These are phyloP conservation scores for Ephialtes manifestator DNA, from an alignment of 2,888 invertebrate species.

Conservation along the genomic window DNA sequence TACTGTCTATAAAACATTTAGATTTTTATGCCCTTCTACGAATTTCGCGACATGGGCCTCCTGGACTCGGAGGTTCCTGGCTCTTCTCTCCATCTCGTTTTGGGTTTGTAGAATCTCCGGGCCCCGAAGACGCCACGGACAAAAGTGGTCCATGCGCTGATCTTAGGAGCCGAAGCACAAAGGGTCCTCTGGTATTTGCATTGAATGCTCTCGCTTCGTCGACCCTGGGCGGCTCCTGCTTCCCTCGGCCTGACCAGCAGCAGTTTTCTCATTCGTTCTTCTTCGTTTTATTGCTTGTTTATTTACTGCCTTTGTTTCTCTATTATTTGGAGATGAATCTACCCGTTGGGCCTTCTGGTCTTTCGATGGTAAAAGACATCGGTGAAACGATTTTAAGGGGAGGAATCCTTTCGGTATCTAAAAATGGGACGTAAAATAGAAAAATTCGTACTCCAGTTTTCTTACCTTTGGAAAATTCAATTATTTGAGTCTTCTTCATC, in stretches of 20 bases:
- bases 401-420: not conserved
- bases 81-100: not conserved
- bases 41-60: constrained; percentile 12
- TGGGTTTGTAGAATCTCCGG: constrained; percentile 12
- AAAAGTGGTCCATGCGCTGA: constrained; percentile 35
- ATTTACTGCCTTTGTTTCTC: constrained; percentile 30
- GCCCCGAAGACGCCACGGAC: constrained; percentile 29
- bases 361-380: not conserved
- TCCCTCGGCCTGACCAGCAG: not conserved
- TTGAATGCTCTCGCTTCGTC: constrained; percentile 67
- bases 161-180: constrained; percentile 64
- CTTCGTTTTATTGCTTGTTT: constrained; percentile 1
- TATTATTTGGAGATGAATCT: constrained; percentile 13
- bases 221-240: constrained; percentile 19
- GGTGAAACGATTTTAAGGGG: too few species aligned
- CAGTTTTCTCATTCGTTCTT: constrained; percentile 17
- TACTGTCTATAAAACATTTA: constrained; percentile 10
- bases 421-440: not conserved
- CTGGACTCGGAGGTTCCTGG: not conserved
- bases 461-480: not conserved
- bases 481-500: not conserved
- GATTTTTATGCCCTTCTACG: constrained; percentile 26
- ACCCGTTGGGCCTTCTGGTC: not conserved
- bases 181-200: constrained; percentile 68
- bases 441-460: not conserved